Base-by-base conservation (phyloP, 1,140 invertebrate genomes). In the Psix sp. region DNA sequence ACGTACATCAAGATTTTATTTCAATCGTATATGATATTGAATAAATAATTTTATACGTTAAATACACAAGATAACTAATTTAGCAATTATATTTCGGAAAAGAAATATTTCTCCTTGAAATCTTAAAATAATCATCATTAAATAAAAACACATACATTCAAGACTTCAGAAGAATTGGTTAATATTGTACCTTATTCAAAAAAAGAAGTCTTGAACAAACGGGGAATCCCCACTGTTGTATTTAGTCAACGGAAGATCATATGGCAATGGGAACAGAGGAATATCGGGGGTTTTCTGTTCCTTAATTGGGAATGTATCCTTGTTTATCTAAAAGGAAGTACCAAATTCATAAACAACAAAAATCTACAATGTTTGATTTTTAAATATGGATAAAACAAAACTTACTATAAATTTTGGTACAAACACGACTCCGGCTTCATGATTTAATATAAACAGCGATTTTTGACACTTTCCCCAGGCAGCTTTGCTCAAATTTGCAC, bases 401-500 rank as follows among this genome's bases (percentile, higher is more conserved):
- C 90, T 90, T 88, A 95, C 94, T 82, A 96, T 89, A 82, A 94
- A 91, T 82, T 91, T 89, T 0, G 97, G 97, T 36, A 98, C 74
- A 77, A 98, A 96, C 6, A 99, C 79, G 6, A 99, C 93, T 0
- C 96, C 97, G 15, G 93, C 92, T 88, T 99, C 97, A 82, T 96
- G 98, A 35, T 94, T 97, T 80, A 90, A 36, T 94, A 85, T 60
- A 91, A 91, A 54, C 88, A 79, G 24, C 88, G 54, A 52, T 29
- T 86, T 85, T 36, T 88, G 57, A 90, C 90, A 75, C 11, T 86
- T 89, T 52, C 97, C 97, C 97, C 97, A 99, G 0, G 97, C 97
- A 11, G 96, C 95, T 88, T 98, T 98, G 9, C 96, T 98, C 5
- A 98, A 84, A 88, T 99, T 99, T 0, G 94, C 95, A 76, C 95